phyloP scores from a whole-genome alignment of 2,113 vertebrate genomes.

The Sturnus vulgaris region DNA sequence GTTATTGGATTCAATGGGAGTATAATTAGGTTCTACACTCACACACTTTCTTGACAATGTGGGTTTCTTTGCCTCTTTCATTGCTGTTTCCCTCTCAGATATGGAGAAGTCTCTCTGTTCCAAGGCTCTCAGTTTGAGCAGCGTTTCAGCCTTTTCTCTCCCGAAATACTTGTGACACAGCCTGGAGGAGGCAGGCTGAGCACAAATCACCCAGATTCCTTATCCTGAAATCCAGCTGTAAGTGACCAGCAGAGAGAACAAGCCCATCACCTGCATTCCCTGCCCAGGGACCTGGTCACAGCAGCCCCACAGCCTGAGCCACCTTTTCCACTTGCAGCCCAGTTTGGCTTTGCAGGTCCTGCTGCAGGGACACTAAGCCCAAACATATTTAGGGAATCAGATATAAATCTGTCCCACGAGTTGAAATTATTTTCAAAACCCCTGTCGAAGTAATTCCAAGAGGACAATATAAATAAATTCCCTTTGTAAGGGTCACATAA shows the following conservation, averaged over 20 bases:
- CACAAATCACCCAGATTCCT: not conserved
- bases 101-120: not conserved
- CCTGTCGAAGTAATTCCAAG: not conserved
- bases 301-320: rapidly evolving
- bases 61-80: not conserved
- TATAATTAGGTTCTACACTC: slow-evolving; percentile 33
- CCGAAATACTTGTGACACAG: not conserved
- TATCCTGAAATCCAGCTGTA: not conserved
- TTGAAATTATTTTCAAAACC: not conserved
- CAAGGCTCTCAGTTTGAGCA: not conserved
- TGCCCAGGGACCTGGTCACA: not conserved
- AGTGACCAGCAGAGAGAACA: not conserved
- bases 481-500: not conserved
- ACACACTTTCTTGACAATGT: not conserved
- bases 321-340: not conserved
- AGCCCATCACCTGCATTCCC: rapidly evolving
- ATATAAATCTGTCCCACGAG: not conserved
- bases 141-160: not conserved
- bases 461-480: not conserved
- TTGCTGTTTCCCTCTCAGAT: not conserved
- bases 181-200: not conserved
- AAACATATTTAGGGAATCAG: not conserved
- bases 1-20: slow-evolving; percentile 8
- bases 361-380: not conserved
- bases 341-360: not conserved